Base-by-base conservation (phyloP, 2,888 invertebrate genomes). In the Sussaba pulchella region DNA sequence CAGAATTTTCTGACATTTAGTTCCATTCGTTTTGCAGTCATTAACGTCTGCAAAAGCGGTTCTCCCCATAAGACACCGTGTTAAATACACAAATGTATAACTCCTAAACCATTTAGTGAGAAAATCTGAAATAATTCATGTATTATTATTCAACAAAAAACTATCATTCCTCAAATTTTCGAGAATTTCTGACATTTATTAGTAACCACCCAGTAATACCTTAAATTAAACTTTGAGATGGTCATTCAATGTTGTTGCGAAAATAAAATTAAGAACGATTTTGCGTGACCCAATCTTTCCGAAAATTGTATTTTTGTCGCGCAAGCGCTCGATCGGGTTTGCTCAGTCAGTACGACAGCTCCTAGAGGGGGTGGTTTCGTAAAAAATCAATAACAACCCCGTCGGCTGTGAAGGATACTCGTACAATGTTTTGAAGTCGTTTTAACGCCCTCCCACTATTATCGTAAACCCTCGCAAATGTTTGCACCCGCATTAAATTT, bases 351-450 rank as follows among this genome's bases (percentile, higher is more conserved):
- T 78, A 72, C 64, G 72, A 47, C 75, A 82, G 79, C 75, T 79
- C 66, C 43, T 12, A 31, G 31, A 0, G 24, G 26, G 69, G 54
- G 61, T 66, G 45, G 69, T n/a, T n/a, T n/a, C n/a, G n/a, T n/a
- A 78, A 83, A 85, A 87, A 88, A 89, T 89, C 89, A 88, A 89
- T 89, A 89, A 81, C 75, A 63, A 75, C 81, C 84, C 84, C 83
- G 84, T 83, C 84, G 83, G 84, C 84, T 85, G 84, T 67, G 82
- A 82, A 84, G 85, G 78, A 31, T 79, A 76, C 77, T 54, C 36
- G 43, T 61, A 59, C 59, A 36, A 57, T 54, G 63, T 70, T 63
- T 64, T 69, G 26, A n/a, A 39, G 43, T 52, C 54, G 17, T 63
- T 26, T 1, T 41, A n/a, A n/a, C 59, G 17, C 39, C 24, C 64